These are phyloP conservation scores for Drosophila sp. DNA, from an alignment of 1,140 invertebrate genomes.

Conservation along the genomic window DNA sequence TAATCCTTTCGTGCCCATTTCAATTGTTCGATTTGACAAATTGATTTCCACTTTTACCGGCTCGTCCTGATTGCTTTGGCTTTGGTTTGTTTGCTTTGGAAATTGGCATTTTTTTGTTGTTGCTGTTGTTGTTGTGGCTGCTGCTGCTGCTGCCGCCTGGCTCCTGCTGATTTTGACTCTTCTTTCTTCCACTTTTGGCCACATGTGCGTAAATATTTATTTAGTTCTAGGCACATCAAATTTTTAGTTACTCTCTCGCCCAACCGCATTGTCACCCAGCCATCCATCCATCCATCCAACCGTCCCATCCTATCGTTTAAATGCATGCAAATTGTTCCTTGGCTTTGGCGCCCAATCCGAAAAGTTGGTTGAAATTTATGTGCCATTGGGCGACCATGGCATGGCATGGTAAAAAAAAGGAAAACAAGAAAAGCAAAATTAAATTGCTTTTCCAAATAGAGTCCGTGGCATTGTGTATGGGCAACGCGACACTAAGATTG, in stretches of 20 bases:
- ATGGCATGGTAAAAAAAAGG: slow-evolving; percentile 37
- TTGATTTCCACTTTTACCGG: slow-evolving; percentile 74
- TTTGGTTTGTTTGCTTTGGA: slow-evolving; percentile 70
- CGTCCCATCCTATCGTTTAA: slow-evolving; percentile 52
- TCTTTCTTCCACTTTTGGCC: slow-evolving; percentile 72
- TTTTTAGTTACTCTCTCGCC: slow-evolving; percentile 41
- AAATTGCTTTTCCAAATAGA: slow-evolving; percentile 81
- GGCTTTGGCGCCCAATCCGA: slow-evolving; percentile 42
- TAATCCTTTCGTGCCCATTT: slow-evolving; percentile 76
- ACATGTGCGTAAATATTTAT: slow-evolving; percentile 78
- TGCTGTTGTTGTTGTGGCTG: slow-evolving; percentile 21
- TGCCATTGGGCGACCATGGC: slow-evolving; percentile 56
- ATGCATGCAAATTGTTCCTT: slow-evolving; percentile 71
- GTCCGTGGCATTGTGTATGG: slow-evolving; percentile 45
- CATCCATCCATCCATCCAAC: neutral
- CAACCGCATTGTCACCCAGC: slow-evolving; percentile 37
- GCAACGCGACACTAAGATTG: slow-evolving; percentile 55
- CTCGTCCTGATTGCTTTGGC: slow-evolving; percentile 69
- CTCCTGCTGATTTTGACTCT: slow-evolving; percentile 20
- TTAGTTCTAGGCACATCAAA: slow-evolving; percentile 65
- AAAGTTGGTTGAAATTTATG: slow-evolving; percentile 73
- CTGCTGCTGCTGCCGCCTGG: neutral
- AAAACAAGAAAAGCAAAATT: slow-evolving; percentile 50
- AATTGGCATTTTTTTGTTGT: slow-evolving; percentile 60
- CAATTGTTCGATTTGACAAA: slow-evolving; percentile 80